phyloP scores from a whole-genome alignment of 2,113 vertebrate species.

The Vulpes ferrilata region DNA sequence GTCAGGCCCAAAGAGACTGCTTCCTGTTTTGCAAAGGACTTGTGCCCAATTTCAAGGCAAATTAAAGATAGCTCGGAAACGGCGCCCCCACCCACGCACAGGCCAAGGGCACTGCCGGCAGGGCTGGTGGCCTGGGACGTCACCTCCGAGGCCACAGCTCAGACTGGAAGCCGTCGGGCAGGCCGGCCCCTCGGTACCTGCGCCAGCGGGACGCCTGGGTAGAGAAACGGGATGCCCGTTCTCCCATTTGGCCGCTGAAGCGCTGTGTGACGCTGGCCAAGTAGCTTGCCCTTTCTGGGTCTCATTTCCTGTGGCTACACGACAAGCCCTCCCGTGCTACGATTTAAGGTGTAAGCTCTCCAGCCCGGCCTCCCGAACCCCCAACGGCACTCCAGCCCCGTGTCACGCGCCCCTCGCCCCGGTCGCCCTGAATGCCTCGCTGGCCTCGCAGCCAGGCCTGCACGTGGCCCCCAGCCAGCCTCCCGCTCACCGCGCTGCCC shows the following conservation, averaged over 20 bases:
- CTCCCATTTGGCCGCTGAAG: not conserved
- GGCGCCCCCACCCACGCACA: not conserved
- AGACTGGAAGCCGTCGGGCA: not conserved
- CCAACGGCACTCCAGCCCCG: fast-evolving
- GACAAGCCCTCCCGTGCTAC: not conserved
- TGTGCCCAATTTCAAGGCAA: conserved; percentile 81
- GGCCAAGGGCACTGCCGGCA: not conserved
- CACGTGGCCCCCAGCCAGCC: not conserved
- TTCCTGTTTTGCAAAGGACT: conserved; percentile 83
- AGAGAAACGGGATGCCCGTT: fast-evolving
- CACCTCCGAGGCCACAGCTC: fast-evolving
- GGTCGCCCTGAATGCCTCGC: fast-evolving
- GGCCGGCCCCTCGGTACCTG: not conserved
- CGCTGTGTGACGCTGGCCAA: not conserved
- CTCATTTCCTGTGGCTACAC: not conserved
- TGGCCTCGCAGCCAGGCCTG: not conserved
- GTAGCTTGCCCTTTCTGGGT: not conserved
- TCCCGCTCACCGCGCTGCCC: fast-evolving
- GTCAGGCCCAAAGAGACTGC: conserved; percentile 77
- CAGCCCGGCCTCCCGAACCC: not conserved
- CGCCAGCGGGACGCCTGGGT: not conserved
- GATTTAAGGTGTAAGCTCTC: not conserved
- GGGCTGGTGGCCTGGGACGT: not conserved
- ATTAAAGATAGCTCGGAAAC: conserved; percentile 73
- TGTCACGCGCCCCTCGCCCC: fast-evolving